These are phyloP conservation scores for Drymodes brunneopygia DNA, from an alignment of 2,113 vertebrate species.

Conservation along the genomic window DNA sequence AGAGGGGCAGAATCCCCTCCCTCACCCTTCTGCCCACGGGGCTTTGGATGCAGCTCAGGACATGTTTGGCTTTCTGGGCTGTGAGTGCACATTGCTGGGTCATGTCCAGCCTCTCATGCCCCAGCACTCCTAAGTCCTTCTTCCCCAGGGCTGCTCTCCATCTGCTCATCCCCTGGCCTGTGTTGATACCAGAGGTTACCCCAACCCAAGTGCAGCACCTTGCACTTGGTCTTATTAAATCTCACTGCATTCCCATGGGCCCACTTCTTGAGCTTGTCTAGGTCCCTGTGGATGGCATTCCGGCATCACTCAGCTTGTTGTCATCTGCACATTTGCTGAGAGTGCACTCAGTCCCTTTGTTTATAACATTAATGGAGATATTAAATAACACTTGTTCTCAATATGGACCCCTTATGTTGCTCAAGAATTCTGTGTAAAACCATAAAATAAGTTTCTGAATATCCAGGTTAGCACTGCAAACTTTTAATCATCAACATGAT, in stretches of 20 bases:
- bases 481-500: accelerated
- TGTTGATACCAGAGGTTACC: not conserved
- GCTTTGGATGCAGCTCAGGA: not conserved
- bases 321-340: not conserved
- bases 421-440: not conserved
- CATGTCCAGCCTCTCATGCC: not conserved
- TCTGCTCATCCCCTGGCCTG: not conserved
- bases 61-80: accelerated
- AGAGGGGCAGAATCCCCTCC: not conserved
- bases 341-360: not conserved
- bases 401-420: not conserved
- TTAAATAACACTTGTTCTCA: not conserved
- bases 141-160: accelerated
- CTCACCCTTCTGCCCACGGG: accelerated
- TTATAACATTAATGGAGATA: not conserved
- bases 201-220: not conserved
- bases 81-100: accelerated
- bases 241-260: not conserved
- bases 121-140: not conserved
- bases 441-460: not conserved
- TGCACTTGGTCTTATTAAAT: not conserved
- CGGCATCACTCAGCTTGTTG: not conserved
- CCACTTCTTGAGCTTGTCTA: not conserved
- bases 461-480: not conserved
- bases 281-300: not conserved